Percentiles rank a stretch among this genome's conserved stretches.
phyloP scores from a whole-genome alignment of 2,888 invertebrate species.

The Cenopis cana region DNA sequence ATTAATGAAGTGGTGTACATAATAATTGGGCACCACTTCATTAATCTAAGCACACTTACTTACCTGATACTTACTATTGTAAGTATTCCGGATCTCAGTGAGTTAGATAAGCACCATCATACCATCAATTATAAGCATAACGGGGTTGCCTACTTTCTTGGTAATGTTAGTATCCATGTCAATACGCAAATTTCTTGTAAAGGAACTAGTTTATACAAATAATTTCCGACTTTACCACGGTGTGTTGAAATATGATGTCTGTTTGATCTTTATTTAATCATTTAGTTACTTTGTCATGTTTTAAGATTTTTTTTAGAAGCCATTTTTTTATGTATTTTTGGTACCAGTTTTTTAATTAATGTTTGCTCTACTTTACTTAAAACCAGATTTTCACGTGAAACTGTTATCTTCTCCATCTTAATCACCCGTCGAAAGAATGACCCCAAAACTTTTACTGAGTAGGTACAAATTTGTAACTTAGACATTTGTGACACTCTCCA shows the following conservation, averaged over 20 bases:
- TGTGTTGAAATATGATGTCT: constrained; percentile 26
- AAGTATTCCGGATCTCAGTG: neutral
- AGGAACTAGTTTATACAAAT: constrained; percentile 17
- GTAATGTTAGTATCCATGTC: neutral
- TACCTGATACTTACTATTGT: no score
- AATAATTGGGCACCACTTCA: no score
- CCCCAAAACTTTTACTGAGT: constrained; percentile 15
- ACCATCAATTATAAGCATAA: neutral
- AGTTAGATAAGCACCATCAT: neutral
- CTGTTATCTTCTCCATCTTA: constrained; percentile 19
- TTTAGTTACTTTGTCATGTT: no score
- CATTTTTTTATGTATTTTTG: no score
- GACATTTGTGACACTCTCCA: constrained; percentile 35
- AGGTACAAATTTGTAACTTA: constrained; percentile 32
- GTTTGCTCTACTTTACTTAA: constrained; percentile 7
- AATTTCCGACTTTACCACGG: neutral
- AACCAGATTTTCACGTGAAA: constrained; percentile 14
- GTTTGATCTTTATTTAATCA: constrained; percentile 17
- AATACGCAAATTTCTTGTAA: constrained; percentile 6
- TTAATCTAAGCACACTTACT: neutral
- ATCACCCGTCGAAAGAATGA: constrained; percentile 22
- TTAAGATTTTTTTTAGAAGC: no score
- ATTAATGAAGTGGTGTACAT: no score
- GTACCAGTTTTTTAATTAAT: no score
- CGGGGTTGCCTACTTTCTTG: constrained; percentile 4